Conservation (phyloP, 2,113 vertebrate genomes). For the Tricholaema leucomelas region DNA sequence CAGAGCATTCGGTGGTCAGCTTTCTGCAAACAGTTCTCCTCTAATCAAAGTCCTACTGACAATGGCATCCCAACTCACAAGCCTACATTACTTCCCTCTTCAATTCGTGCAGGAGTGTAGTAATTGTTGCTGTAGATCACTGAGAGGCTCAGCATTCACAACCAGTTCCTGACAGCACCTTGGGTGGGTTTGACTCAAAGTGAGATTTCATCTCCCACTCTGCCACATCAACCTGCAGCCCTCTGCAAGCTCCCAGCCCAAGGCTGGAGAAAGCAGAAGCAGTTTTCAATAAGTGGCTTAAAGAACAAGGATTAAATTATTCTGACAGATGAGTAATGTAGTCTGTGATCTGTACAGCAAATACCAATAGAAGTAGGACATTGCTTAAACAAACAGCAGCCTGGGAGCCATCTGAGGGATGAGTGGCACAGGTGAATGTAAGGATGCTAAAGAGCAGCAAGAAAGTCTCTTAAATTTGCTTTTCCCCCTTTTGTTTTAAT, state of each 20-base stretch:
- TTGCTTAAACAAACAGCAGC: background rate
- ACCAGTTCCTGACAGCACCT: background rate
- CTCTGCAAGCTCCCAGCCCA: background rate
- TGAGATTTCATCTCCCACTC: background rate
- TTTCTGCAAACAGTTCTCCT: background rate
- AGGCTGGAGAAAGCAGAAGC: background rate
- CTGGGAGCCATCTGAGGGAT: background rate
- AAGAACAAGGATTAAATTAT: slow-evolving; percentile 32
- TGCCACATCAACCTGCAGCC: background rate
- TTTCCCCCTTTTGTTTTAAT: slow-evolving; percentile 2
- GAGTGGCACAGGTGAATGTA: background rate
- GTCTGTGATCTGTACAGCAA: background rate
- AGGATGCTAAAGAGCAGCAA: background rate
- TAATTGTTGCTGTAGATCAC: background rate
- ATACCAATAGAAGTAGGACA: background rate
- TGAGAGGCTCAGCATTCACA: background rate
- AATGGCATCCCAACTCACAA: background rate
- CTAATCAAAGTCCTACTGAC: background rate
- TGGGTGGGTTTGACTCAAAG: background rate
- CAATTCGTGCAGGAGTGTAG: background rate
- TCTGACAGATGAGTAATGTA: background rate
- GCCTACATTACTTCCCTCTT: background rate
- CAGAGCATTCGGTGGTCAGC: background rate
- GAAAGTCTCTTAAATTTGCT: background rate
- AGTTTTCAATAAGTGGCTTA: background rate